These are phyloP conservation scores for Agriopis leucophaearia DNA, from an alignment of 2,888 invertebrate genomes.

Conservation along the genomic window DNA sequence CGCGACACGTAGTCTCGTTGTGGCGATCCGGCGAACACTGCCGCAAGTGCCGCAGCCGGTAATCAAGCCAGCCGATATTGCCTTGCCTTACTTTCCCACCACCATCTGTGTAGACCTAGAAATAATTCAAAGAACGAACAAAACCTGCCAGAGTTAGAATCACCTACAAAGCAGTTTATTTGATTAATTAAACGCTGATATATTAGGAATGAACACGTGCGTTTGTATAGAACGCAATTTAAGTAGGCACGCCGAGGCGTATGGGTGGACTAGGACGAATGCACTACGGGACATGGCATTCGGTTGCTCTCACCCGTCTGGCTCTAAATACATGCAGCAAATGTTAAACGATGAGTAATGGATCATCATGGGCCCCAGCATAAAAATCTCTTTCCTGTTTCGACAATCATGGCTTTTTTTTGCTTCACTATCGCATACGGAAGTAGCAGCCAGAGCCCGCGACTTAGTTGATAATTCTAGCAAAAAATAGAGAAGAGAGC, in stretches of 20 bases:
- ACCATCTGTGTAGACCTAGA: constrained; percentile 3
- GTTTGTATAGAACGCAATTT: constrained; percentile 12
- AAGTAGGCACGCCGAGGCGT: constrained; percentile 10
- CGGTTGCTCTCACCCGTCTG: neutral
- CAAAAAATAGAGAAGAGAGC: no score
- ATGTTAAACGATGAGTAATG: neutral
- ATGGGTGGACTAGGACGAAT: constrained; percentile 4
- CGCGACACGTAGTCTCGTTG: constrained; percentile 62
- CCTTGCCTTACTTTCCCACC: constrained; percentile 43
- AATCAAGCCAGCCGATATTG: constrained; percentile 42
- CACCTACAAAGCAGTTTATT: neutral
- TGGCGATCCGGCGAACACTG: constrained; percentile 77
- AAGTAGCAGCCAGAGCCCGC: no score
- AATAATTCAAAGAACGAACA: neutral
- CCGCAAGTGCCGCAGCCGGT: constrained; percentile 32
- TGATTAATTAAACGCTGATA: neutral
- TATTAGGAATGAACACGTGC: constrained; percentile 4
- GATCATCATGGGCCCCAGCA: no score
- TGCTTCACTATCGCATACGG: no score
- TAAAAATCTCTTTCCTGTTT: no score
- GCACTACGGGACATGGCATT: neutral
- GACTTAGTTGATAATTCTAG: no score
- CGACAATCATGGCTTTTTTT: no score
- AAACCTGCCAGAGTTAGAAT: neutral
- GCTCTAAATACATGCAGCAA: neutral